Base-by-base conservation (phyloP, 2,797 vertebrate genomes). In the Erithacus rubecula region DNA sequence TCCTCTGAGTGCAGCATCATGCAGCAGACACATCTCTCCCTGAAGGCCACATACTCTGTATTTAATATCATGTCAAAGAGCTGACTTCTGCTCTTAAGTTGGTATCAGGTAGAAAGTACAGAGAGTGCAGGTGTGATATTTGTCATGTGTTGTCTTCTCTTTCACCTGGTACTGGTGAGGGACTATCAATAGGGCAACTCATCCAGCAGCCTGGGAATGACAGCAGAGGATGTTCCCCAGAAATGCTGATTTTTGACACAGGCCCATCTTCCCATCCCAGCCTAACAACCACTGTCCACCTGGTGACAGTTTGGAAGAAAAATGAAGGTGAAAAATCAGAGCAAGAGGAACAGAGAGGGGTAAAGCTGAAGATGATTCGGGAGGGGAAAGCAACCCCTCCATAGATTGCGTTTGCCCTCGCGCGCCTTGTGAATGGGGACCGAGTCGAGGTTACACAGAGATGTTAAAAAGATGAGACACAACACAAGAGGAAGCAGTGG, bases 391-490 rank as follows among this genome's bases (percentile, higher is more conserved):
- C 94, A 92, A 88, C 49, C 82, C 85, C 81, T 92, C 69, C 70
- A 83, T 55, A 96, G 89, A 94, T 74, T 87, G 58, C 43, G 1
- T 93, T 94, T 96, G 82, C 81, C 88, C 78, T 96, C 5, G 11
- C 71, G 90, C 23, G 68, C 91, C 94, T 92, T 52, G 37, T 92
- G 94, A 95, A 93, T 83, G 74, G 65, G 67, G 76, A 79, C 79
- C 76, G 47, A 96, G 74, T 71, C 20, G 14, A 91, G 93, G 94
- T 93, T 94, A 82, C 71, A 11, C 20, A 24, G 83, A 83, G 83
- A 78, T 53, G 82, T 92, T 67, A 92, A 90, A 94, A 94, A 93
- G 92, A 81, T 83, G 85, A 97, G 83, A 93, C 52, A 13, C 49
- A 79, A 77, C 93, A 82, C 91, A 68, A 90, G 94, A 84, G 92